Percentiles rank a stretch among this genome's conserved stretches.
These are phyloP conservation scores for Pseudomyrmex flavicornis DNA, from an alignment of 1,140 invertebrate genomes.

Conservation along the genomic window DNA sequence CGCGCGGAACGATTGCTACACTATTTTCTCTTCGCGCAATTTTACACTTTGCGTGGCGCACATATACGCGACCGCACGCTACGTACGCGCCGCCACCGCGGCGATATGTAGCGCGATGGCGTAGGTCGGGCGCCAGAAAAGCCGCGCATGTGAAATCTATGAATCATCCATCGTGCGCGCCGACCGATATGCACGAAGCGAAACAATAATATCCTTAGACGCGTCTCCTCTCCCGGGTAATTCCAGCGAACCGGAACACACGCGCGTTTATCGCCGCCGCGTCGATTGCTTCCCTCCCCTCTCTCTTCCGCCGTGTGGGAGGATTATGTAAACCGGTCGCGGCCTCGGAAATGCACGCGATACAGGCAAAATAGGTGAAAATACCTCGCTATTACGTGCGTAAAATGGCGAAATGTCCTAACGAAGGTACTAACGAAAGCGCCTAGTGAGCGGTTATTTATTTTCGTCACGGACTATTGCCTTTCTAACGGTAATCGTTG, in stretches of 20 bases:
- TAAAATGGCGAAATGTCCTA: constrained; percentile 48
- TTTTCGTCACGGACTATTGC: constrained; percentile 52
- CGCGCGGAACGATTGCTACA: constrained; percentile 71
- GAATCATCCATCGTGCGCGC: constrained; percentile 65
- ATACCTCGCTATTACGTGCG: constrained; percentile 41
- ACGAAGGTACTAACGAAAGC: constrained; percentile 58
- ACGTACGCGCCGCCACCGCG: not conserved
- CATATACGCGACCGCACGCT: not conserved
- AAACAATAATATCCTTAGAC: constrained; percentile 41
- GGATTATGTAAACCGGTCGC: constrained; percentile 66
- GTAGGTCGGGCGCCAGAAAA: constrained; percentile 70
- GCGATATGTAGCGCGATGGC: constrained; percentile 29
- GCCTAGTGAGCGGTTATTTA: constrained; percentile 38
- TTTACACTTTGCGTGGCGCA: constrained; percentile 70
- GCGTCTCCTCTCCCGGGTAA: constrained; percentile 53
- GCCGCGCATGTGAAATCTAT: constrained; percentile 67
- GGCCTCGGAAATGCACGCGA: constrained; percentile 63
- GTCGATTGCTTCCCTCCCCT: constrained; percentile 37
- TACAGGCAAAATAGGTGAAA: constrained; percentile 64
- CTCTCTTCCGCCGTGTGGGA: constrained; percentile 58
- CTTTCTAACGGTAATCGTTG: constrained; percentile 63
- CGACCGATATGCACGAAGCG: constrained; percentile 56
- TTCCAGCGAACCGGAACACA: constrained; percentile 46
- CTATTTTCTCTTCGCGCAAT: constrained; percentile 69
- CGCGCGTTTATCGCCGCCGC: constrained; percentile 59